These are phyloP conservation scores for Thera obeliscata DNA, from an alignment of 2,888 invertebrate genomes.

Conservation along the genomic window DNA sequence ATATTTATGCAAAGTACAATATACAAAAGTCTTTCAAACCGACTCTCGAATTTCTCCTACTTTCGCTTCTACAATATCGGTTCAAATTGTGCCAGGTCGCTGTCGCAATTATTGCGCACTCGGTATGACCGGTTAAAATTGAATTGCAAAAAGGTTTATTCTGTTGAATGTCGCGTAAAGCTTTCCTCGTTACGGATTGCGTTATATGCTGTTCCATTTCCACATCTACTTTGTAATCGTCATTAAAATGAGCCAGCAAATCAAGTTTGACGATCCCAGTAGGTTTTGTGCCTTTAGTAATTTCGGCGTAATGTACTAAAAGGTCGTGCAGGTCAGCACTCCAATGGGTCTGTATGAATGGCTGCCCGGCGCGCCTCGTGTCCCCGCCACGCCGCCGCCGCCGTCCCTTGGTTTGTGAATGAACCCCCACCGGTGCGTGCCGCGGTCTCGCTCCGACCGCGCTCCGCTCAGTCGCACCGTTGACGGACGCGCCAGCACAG, in stretches of 20 bases:
- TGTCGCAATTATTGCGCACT: slow-evolving; percentile 49
- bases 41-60: slow-evolving; percentile 64
- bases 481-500: slow-evolving; percentile 73
- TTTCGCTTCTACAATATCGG: slow-evolving; percentile 58
- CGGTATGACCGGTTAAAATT: slow-evolving; percentile 49
- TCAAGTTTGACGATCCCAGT: slow-evolving; percentile 8
- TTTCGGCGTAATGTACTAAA: slow-evolving; percentile 47
- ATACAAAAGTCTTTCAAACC: slow-evolving; percentile 37
- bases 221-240: slow-evolving; percentile 21
- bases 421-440: slow-evolving; percentile 81
- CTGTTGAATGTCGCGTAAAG: slow-evolving; percentile 41
- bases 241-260: slow-evolving; percentile 16
- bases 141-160: slow-evolving; percentile 50
- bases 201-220: slow-evolving; percentile 30
- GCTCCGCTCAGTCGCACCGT: slow-evolving; percentile 79
- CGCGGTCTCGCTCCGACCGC: slow-evolving; percentile 61
- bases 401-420: slow-evolving; percentile 75
- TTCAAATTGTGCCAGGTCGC: slow-evolving; percentile 57
- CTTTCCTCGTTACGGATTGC: slow-evolving; percentile 23
- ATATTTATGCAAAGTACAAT: slow-evolving; percentile 2
- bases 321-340: slow-evolving; percentile 48
- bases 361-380: slow-evolving; percentile 59
- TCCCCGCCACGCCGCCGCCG: slow-evolving; percentile 54
- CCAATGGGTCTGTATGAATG: slow-evolving; percentile 67
- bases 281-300: slow-evolving; percentile 31